Percentiles rank a stretch among this genome's conserved stretches.
These are phyloP conservation scores for Polydesmus complanatus DNA, from an alignment of 2,888 invertebrate species.

Conservation along the genomic window DNA sequence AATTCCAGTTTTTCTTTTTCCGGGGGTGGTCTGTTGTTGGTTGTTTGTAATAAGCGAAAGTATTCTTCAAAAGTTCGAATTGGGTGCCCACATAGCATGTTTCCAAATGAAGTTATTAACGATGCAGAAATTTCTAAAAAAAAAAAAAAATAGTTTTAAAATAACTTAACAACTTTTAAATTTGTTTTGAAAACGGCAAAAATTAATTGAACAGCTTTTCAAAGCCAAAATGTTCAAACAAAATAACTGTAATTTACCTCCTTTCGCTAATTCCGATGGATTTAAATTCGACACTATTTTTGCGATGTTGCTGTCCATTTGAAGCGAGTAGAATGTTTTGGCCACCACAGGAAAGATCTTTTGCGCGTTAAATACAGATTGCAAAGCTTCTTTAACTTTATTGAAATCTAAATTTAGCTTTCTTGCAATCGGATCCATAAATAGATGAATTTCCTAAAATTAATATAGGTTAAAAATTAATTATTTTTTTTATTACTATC, in stretches of 20 bases:
- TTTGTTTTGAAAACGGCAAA: neutral
- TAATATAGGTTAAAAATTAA: neutral
- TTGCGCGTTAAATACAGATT: neutral
- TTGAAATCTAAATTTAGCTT: neutral
- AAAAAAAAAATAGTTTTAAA: neutral
- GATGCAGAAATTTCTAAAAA: slow-evolving; percentile 15
- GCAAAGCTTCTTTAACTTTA: neutral
- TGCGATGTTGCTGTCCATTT: neutral
- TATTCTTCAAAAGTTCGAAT: slow-evolving; percentile 20
- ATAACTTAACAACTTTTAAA: too few relatives aligned
- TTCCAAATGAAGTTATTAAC: slow-evolving; percentile 20
- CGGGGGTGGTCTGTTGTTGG: slow-evolving; percentile 9
- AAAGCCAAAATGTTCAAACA: neutral
- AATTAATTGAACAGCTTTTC: neutral
- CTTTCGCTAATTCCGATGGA: slow-evolving; percentile 5
- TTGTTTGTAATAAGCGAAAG: slow-evolving; percentile 20
- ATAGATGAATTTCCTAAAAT: neutral
- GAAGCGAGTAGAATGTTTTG: neutral
- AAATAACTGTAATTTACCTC: slow-evolving; percentile 1
- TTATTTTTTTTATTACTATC: neutral
- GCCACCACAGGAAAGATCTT: neutral
- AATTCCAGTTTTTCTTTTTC: slow-evolving; percentile 21
- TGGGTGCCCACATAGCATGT: slow-evolving; percentile 23
- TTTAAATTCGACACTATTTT: slow-evolving; percentile 1
- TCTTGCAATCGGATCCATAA: neutral